phyloP scores from a whole-genome alignment of 2,113 vertebrate species.

The Sinocyclocheilus anshuiensis region DNA sequence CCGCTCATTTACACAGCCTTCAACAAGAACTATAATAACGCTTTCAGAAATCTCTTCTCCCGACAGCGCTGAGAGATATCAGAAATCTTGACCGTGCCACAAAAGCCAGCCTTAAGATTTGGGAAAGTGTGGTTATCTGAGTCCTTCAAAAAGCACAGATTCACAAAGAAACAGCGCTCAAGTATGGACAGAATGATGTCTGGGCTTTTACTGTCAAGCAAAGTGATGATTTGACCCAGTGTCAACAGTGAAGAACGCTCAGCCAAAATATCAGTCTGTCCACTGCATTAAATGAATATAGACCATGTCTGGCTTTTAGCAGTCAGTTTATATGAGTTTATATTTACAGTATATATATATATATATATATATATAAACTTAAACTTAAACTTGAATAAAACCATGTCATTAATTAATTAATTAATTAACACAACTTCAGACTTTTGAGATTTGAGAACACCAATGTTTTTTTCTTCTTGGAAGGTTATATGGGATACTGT shows the following conservation, averaged over 20 bases:
- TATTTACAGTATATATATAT: not conserved
- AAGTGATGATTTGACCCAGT: not conserved
- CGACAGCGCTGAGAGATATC: slow-evolving; percentile 42
- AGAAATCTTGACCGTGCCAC: not conserved
- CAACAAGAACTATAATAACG: slow-evolving; percentile 58
- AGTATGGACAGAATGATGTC: not conserved
- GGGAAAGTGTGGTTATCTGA: slow-evolving; percentile 17
- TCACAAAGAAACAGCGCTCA: not conserved
- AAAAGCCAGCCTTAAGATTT: slow-evolving; percentile 10
- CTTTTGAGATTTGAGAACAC: not conserved
- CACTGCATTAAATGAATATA: not conserved
- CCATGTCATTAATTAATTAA: not conserved
- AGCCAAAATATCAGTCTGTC: not conserved
- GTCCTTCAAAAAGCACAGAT: not conserved
- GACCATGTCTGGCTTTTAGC: not conserved
- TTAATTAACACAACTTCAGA: not conserved
- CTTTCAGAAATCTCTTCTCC: slow-evolving; percentile 58
- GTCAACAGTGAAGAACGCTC: not conserved
- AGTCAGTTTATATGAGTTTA: not conserved
- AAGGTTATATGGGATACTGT: too few relatives aligned
- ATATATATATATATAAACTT: too few relatives aligned
- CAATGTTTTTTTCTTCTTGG: not conserved
- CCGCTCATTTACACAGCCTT: slow-evolving; percentile 64
- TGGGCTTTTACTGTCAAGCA: not conserved
- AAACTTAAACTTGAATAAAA: not conserved